Evolutionary conservation across 2,888 invertebrate genomes (phyloP).

Genomic region (Drosophila kuntzei): DNA sequence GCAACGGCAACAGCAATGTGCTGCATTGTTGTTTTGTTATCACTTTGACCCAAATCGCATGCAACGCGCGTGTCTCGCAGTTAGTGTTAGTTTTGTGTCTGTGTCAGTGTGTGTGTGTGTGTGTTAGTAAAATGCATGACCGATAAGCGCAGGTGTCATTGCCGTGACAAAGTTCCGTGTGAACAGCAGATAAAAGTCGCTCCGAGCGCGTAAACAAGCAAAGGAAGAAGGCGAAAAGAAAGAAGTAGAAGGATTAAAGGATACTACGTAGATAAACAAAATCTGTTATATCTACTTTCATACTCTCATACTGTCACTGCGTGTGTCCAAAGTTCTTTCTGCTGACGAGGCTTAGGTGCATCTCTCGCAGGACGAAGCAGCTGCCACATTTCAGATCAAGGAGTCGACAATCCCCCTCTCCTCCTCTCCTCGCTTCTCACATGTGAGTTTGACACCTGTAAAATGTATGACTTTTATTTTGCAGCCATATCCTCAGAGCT

Average conservation of each 20-base stretch:
- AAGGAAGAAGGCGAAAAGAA: neutral
- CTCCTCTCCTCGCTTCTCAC: conserved; percentile 10
- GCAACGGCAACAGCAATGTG: conserved; percentile 51
- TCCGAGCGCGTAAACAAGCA: conserved; percentile 27
- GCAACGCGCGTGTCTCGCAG: conserved; percentile 23
- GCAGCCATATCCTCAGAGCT: neutral
- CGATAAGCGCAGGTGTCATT: conserved; percentile 66
- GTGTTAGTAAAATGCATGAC: conserved; percentile 46
- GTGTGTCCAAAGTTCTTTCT: conserved; percentile 24
- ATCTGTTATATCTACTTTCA: conserved; percentile 22
- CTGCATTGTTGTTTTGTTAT: conserved; percentile 70
- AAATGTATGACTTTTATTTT: conserved; percentile 54
- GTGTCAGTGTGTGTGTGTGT: conserved; percentile 19
- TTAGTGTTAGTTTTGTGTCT: conserved; percentile 13
- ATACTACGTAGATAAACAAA: conserved; percentile 37
- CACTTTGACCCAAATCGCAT: conserved; percentile 76
- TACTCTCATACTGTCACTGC: neutral
- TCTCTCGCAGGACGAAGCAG: conserved; percentile 1
- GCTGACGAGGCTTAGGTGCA: conserved; percentile 29
- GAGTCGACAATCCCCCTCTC: neutral
- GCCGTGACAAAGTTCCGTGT: conserved; percentile 56
- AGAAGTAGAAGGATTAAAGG: conserved; percentile 13
- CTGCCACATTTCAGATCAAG: conserved; percentile 17
- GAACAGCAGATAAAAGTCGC: conserved; percentile 47
- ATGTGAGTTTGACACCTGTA: conserved; percentile 65